Conservation (phyloP, 92 coral and sea anemone genomes). For the Epizoanthus stellaris region DNA sequence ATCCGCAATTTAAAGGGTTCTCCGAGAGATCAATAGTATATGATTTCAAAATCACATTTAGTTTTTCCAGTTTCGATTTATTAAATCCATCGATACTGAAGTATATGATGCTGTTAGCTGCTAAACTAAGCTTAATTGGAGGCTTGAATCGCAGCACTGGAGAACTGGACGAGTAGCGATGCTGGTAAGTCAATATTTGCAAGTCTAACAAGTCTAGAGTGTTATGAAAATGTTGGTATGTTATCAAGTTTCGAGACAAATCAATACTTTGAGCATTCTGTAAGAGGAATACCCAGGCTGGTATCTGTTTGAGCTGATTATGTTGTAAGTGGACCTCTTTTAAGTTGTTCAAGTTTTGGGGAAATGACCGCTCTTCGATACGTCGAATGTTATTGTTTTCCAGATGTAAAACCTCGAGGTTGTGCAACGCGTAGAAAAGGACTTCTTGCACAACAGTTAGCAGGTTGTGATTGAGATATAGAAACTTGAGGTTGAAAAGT, state of each 20-base stretch:
- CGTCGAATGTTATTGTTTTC: slow-evolving; percentile 50
- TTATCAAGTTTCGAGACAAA: slow-evolving; percentile 56
- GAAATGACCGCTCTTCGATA: slow-evolving; percentile 41
- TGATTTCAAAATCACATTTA: slow-evolving; percentile 51
- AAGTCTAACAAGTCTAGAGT: slow-evolving; percentile 45
- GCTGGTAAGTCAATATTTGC: slow-evolving; percentile 33
- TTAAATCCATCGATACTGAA: slow-evolving; percentile 46
- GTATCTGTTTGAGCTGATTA: background rate
- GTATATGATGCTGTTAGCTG: slow-evolving; percentile 54
- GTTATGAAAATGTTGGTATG: slow-evolving; percentile 36
- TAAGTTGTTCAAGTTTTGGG: background rate
- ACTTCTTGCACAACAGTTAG: slow-evolving; percentile 33
- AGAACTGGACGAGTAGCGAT: slow-evolving; percentile 47
- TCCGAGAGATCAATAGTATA: slow-evolving; percentile 63
- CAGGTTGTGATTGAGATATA: slow-evolving; percentile 61
- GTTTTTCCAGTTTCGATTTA: slow-evolving; percentile 27
- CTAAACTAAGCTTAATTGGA: slow-evolving; percentile 46
- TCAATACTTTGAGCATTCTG: slow-evolving; percentile 36
- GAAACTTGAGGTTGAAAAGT: slow-evolving; percentile 38
- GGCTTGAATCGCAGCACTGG: slow-evolving; percentile 33
- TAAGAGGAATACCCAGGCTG: slow-evolving; percentile 40
- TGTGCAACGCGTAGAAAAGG: slow-evolving; percentile 40
- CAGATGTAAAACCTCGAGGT: slow-evolving; percentile 50
- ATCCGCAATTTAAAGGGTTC: slow-evolving; percentile 74
- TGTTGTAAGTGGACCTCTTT: background rate